Evolutionary conservation across 92 coral and sea anemone genomes (phyloP).

Genomic region (Porites divaricata): DNA sequence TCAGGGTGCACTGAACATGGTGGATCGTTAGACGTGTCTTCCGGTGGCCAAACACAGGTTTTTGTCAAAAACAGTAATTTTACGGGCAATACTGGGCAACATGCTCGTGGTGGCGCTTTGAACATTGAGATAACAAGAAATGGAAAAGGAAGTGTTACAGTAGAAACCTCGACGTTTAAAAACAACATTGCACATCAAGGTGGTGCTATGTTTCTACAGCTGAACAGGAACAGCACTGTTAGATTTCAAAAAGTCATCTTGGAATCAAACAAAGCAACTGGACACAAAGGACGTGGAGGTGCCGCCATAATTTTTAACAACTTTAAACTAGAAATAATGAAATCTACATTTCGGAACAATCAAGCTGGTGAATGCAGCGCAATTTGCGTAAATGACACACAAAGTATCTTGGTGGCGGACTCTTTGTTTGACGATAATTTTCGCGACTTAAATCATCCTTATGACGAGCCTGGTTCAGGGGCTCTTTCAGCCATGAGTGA

Average conservation of each 20-base stretch:
- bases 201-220: neutral
- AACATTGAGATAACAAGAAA: neutral
- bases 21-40: neutral
- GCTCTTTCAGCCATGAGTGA: neutral
- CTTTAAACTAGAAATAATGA: neutral
- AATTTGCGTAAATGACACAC: neutral
- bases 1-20: neutral
- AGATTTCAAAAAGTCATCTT: neutral
- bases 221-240: neutral
- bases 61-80: neutral
- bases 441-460: neutral
- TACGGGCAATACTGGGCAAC: neutral
- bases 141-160: neutral
- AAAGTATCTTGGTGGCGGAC: neutral
- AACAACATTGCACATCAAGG: neutral
- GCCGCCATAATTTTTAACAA: neutral
- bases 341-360: neutral
- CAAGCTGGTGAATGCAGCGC: neutral
- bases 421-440: slow-evolving; percentile 1
- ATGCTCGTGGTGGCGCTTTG: neutral
- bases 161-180: neutral
- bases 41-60: neutral
- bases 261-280: neutral
- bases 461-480: neutral
- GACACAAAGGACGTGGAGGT: neutral